Evolutionary conservation across 2,888 invertebrate species (phyloP), one percentile per base, ranked within the genome.

Genomic region (Brachycybe producta): DNA sequence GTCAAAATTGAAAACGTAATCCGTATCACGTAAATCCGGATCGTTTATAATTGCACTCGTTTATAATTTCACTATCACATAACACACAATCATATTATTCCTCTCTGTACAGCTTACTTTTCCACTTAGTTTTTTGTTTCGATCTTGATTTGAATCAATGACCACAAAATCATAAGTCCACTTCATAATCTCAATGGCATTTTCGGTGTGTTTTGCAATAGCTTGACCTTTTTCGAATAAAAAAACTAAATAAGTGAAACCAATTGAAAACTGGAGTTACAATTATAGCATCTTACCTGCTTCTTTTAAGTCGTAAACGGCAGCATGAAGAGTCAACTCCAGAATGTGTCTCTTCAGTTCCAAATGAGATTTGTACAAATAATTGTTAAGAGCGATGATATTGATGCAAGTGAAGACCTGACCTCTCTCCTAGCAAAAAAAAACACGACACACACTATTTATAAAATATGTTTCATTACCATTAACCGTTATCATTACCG

Each of bases 331-430:
- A 45, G 74, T 71, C 72, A 76, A 72, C 64, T 77, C 77, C 40
- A 78, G 61, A 44, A 78, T 67, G 5, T 71, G 67, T 38, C 76
- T 61, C 54, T 75, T 72, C 50, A 77, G 58, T 49, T 74, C 72
- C 27, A 73, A 64, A 60, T 73, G 71, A 1, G 75, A 73, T 39
- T 72, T 67, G 38, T 75, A 69, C 23, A 78, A 61, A 56, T 72
- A 71, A 60, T 76, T 75, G 55, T 73, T 73, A 44, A 75, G 62
- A 5, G 72, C 73, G 34, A 76, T 61, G 34, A 74, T 64, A 63
- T 75, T 75, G 27, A 78, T 71, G 58, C 75, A 75, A 7, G 75
- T 73, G 59, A 77, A 65, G 1, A 78, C 75, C 61, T 76, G 74
- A 7, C 76, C 75, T 32, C 76, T 67, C 58, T 74, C 74, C 69